Base-by-base conservation (phyloP, 2,888 invertebrate species). In the Ochropleura leucogaster region DNA sequence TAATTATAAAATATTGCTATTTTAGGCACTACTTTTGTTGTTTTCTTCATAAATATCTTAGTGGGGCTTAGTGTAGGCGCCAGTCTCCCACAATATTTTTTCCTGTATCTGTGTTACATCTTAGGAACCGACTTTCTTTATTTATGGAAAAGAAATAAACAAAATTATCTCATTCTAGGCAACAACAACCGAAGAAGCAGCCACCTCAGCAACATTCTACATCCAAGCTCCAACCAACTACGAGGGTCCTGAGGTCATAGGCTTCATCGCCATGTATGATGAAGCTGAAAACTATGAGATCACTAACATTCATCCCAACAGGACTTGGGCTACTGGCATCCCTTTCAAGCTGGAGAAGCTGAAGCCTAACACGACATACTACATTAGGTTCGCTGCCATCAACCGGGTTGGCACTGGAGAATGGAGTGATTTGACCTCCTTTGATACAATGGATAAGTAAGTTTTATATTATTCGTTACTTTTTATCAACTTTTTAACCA, bases 371-470 rank as follows among this genome's bases (percentile, higher is more conserved):
- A 94, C 93, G 0, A 91, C 89, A 10, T 96, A 96, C 78, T 82
- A 76, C 16, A 89, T 95, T 4, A 93, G 85, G 72, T 95, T 96
- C 73, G 94, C 95, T 14, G 95, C 95, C 0, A 86, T 93, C 14
- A 96, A 96, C 68, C 89, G 89, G 62, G 95, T 95, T 7, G 95
- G 96, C 0, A 77, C 84, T 8, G 94, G 96, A 0, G 76, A 80
- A 3, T 95, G 93, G 93, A 92, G 90, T 53, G 88, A 91, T 2
- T 77, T 71, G 30, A 60, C 90, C 9, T 70, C 80, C 20, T 95
- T 96, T 83, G 79, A 73, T 10, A 96, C 96, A 0, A 88, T 92
- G 51, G 93, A 94, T 68, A 95, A 93, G 96, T 96, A 90, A 93
- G 94, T 90, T 18, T 12, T 68, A 16, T 47, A n/a, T 59, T 59